Conservation (phyloP, 2,797 vertebrate species). For the Sardinella longiceps region DNA sequence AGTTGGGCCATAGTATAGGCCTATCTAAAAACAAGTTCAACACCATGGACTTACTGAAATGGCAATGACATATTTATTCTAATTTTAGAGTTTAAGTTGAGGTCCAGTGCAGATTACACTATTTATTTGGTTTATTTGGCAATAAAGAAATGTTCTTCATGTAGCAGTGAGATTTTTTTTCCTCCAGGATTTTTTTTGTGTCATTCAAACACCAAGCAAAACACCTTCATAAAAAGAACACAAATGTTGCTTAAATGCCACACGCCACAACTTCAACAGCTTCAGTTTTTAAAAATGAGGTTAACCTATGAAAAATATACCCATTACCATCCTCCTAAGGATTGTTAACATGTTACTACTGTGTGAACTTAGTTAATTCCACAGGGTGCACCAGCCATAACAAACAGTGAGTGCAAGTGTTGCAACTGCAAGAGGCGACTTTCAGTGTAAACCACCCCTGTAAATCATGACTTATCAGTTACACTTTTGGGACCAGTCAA, state of each 20-base stretch:
- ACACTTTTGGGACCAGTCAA: slow-evolving; percentile 49
- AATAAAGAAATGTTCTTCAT: neutral
- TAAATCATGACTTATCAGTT: slow-evolving; percentile 58
- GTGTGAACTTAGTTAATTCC: slow-evolving; percentile 10
- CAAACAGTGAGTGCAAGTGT: neutral
- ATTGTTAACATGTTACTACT: neutral
- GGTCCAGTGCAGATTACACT: neutral
- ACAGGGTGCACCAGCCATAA: neutral
- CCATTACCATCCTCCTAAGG: neutral
- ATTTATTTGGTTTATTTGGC: neutral
- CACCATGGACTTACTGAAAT: neutral
- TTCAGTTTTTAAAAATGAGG: neutral
- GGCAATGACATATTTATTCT: neutral
- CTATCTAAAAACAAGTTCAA: neutral
- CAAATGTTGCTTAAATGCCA: neutral
- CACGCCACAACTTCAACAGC: neutral
- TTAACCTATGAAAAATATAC: neutral
- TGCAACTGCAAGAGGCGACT: slow-evolving; percentile 25
- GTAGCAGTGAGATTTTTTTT: too few species aligned
- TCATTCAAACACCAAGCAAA: neutral
- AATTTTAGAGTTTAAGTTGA: neutral
- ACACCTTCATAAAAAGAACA: neutral
- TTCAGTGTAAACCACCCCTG: slow-evolving; percentile 42
- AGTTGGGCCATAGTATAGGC: neutral
- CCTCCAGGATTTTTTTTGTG: too few species aligned